Evolutionary conservation across 2,797 vertebrate species (phyloP), one percentile per base, ranked within the genome.

Genomic region (Aselliscus stoliczkanus): DNA sequence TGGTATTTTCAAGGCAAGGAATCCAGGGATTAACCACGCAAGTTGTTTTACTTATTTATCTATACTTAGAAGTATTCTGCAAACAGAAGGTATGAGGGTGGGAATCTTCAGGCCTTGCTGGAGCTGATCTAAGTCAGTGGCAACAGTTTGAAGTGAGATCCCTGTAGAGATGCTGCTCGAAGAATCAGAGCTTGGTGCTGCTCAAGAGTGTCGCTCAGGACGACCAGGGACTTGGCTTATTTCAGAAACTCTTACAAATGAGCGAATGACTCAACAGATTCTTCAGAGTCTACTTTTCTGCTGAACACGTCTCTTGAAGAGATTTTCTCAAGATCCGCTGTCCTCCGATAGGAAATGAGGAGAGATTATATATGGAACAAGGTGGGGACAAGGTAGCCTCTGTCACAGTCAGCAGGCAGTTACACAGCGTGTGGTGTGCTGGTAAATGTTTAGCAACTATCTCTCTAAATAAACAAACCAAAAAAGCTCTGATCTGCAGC

Each of bases 231-330:
- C 18, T 5, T 65, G n/a, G 56, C 10, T 80, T 65, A 20, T 42
- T 86, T 69, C 44, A 82, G 56, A 84, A 90, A 90, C 67, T 29
- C 73, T 93, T 76, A 72, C 5, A 37, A 93, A 76, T 18, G 13
- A 82, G 2, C 52, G 6, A 65, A 50, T 8, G 3, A 76, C 42
- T 84, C 31, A 5, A 0, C 20, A 8, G 1, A 14, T 80, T 18
- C 15, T 14, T 52, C 56, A 42, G 47, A 14, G 44, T 25, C 37
- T 23, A 15, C 18, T 42, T 44, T 39, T 67, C 56, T 76, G 52
- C 37, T 69, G 21, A 81, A 52, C 4, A 27, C 1, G 0, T 65
- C 50, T 37, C 72, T 29, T 39, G 18, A 82, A 72, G 39, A 77
- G 20, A 87, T 14, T 39, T 18, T 93, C 56, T 76, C 72, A 23